Base-by-base conservation (phyloP, 2,113 vertebrate genomes). In the Haemorhous mexicanus region DNA sequence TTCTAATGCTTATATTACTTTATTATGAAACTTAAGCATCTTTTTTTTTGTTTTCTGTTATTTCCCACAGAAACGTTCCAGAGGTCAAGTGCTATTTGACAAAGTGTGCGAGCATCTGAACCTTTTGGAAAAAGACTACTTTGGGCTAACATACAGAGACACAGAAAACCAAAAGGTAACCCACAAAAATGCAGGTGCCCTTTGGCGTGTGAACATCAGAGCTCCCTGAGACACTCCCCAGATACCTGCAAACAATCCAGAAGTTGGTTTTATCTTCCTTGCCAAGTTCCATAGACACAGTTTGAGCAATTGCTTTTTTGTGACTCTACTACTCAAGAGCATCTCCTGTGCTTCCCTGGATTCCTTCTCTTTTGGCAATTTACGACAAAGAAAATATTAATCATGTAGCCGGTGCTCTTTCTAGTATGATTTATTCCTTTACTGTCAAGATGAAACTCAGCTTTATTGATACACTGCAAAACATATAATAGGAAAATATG, bases 91-190 rank as follows among this genome's bases (percentile, higher is more conserved):
- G 74, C 97, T 99, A 6, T 98, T 99, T 7, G 99, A 99, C 94
- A 99, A 99, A 98, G 98, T 99, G 13, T 99, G 99, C 3, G 99
- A 99, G 61, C 99, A 99, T 94, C 98, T 99, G 87, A 99, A 99
- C 94, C 98, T 99, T 28, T 96, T 99, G 97, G 99, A 99, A 97
- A 99, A 98, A 96, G 99, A 99, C 96, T 99, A 99, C 96, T 99
- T 99, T 75, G 99, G 99, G 26, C 97, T 99, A 86, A 99, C 99
- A 0, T 98, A 99, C 97, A 98, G 98, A 94, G 99, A 99, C 85
- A 95, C 98, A 27, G 99, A 99, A 96, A 99, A 98, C 95, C 99
- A 99, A 97, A 99, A 99, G 99, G 99, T 99, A 97, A 96, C 41
- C 41, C 35, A 33, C 30, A 68, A 68, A 91, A 69, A 43, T 43